Evolutionary conservation across 2,888 invertebrate genomes (phyloP).

Genomic region (Melanostoma mellinum): DNA sequence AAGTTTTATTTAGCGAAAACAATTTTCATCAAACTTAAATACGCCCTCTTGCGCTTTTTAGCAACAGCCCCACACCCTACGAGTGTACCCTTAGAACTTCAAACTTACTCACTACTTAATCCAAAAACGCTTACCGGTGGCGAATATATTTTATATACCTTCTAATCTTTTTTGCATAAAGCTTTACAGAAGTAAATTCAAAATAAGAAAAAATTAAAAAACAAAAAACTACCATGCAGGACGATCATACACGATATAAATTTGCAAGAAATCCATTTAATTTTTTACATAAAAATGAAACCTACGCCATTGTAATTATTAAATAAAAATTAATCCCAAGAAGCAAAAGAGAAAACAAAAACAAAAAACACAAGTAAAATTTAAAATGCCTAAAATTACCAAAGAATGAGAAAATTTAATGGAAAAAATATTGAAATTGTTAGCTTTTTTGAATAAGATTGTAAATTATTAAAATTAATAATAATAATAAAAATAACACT

Average conservation of each 20-base stretch:
- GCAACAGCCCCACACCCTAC: constrained; percentile 48
- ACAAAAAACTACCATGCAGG: constrained; percentile 59
- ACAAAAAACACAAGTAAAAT: constrained; percentile 68
- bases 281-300: constrained; percentile 62
- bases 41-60: constrained; percentile 37
- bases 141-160: constrained; percentile 73
- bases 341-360: constrained; percentile 23
- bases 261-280: constrained; percentile 70
- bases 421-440: constrained; percentile 71
- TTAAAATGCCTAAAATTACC: constrained; percentile 75
- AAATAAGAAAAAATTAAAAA: constrained; percentile 34
- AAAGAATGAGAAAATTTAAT: constrained; percentile 74
- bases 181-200: constrained; percentile 58
- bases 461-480: constrained; percentile 63
- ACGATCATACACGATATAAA: constrained; percentile 64
- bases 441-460: constrained; percentile 73
- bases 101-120: constrained; percentile 57
- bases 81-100: constrained; percentile 46
- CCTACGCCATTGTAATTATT: constrained; percentile 68
- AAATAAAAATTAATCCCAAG: constrained; percentile 36
- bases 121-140: constrained; percentile 64
- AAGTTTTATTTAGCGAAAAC: constrained; percentile 34
- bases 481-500: constrained; percentile 45
- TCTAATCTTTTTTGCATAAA: constrained; percentile 70
- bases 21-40: constrained; percentile 16